Percentiles rank a stretch among this genome's conserved stretches.
Evolutionary conservation across 2,113 vertebrate species (phyloP).

Genomic region (Brachypteracias leptosomus): DNA sequence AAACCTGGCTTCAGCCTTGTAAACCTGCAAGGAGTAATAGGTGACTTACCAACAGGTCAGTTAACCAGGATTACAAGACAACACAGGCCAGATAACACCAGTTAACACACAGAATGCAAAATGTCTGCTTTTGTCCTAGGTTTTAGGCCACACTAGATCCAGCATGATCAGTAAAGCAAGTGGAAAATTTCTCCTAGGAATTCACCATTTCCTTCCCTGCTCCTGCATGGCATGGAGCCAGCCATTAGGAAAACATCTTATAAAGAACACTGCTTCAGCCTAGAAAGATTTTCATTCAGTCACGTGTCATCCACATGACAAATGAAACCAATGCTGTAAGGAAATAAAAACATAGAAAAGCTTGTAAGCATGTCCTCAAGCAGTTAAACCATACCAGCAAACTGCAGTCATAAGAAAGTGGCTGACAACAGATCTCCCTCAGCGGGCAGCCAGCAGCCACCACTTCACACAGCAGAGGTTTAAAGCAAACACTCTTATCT

Average conservation of each 20-base stretch:
- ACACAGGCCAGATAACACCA: background rate
- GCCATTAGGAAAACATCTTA: background rate
- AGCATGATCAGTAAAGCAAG: background rate
- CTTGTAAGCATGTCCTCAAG: background rate
- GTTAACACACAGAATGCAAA: background rate
- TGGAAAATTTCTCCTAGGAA: background rate
- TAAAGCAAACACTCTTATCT: conserved; percentile 29
- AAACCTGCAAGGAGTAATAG: background rate
- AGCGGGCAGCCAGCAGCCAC: background rate
- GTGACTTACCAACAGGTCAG: fast-evolving
- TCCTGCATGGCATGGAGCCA: background rate
- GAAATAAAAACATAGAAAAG: background rate
- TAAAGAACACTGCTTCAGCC: background rate
- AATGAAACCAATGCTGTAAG: background rate
- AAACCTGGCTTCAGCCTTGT: background rate
- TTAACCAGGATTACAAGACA: background rate
- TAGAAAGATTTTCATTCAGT: background rate
- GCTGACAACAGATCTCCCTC: background rate
- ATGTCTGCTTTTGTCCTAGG: background rate
- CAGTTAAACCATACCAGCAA: background rate
- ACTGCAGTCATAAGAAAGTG: background rate
- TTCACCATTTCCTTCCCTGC: background rate
- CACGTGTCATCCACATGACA: conserved; percentile 7
- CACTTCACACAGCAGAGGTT: background rate
- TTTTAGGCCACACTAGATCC: background rate